Conservation (phyloP, 2,888 invertebrate species). For the Andrena dorsata region DNA sequence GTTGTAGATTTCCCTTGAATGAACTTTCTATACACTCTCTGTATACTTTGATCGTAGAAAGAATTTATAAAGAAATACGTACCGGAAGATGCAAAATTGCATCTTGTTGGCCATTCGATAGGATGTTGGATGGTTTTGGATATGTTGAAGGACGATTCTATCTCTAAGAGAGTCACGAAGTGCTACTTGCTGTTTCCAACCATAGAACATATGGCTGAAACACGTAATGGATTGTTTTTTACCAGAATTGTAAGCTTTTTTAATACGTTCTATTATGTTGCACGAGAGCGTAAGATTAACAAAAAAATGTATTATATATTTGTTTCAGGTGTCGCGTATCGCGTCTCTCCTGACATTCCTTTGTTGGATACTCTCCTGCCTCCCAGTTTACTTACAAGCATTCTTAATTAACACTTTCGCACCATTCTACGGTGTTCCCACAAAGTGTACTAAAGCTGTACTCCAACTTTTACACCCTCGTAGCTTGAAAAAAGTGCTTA, state of each 20-base stretch:
- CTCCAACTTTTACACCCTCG: constrained; percentile 87
- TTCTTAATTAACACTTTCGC: constrained; percentile 87
- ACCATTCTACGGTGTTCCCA: constrained; percentile 86
- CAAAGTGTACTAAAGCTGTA: constrained; percentile 85
- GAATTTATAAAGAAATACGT: constrained; percentile 91
- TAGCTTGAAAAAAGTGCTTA: constrained; percentile 88
- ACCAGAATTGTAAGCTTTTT: constrained; percentile 86
- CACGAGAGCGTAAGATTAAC: not conserved
- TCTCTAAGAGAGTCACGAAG: constrained; percentile 87
- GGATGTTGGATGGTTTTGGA: constrained; percentile 94
- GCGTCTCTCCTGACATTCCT: constrained; percentile 85
- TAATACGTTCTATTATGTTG: not conserved
- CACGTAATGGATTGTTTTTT: constrained; percentile 90
- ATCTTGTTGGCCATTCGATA: constrained; percentile 96
- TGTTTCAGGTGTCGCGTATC: constrained; percentile 84
- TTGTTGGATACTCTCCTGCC: constrained; percentile 85
- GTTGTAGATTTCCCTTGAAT: constrained; percentile 77
- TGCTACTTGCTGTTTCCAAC: constrained; percentile 94
- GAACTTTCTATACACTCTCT: constrained; percentile 86
- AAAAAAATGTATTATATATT: constrained; percentile 48
- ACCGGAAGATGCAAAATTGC: constrained; percentile 90
- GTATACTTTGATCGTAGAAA: constrained; percentile 79
- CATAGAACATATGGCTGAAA: constrained; percentile 92
- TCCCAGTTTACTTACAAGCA: constrained; percentile 87
- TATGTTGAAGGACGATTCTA: constrained; percentile 87